Conservation (phyloP, 2,113 vertebrate species). For the Ranitomeya imitator region DNA sequence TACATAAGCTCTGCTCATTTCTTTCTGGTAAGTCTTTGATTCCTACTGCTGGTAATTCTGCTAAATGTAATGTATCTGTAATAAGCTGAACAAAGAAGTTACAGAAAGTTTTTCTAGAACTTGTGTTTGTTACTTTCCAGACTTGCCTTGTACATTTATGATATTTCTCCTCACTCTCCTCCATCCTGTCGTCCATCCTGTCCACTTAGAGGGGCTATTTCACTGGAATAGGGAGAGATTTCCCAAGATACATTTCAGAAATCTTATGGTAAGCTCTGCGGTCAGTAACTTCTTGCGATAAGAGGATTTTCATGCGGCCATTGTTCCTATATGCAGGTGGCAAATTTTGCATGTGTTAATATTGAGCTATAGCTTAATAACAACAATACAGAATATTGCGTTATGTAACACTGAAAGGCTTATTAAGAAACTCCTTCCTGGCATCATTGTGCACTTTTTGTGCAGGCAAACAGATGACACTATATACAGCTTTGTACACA, state of each 20-base stretch:
- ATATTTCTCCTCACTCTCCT: not conserved
- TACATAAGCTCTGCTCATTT: no score
- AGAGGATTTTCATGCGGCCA: not conserved
- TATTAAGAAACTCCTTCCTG: conserved; percentile 34
- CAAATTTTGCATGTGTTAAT: conserved; percentile 20
- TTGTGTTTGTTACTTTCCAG: conserved; percentile 6
- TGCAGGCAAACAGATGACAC: conserved; percentile 27
- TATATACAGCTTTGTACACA: conserved; percentile 53
- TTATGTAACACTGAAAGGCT: conserved; percentile 46
- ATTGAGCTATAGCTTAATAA: not conserved
- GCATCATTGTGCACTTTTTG: conserved; percentile 28
- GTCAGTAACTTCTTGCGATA: not conserved
- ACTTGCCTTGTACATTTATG: conserved; percentile 18
- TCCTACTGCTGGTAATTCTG: not conserved
- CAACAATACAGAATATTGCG: not conserved
- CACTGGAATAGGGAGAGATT: not conserved
- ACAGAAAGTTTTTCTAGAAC: not conserved
- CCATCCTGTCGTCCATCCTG: conserved; percentile 46
- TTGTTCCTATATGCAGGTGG: not conserved
- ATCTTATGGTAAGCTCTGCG: not conserved
- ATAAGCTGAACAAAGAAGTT: conserved; percentile 9
- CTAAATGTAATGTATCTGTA: not conserved
- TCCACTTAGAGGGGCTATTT: conserved; percentile 22
- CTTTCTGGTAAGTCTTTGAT: not conserved
- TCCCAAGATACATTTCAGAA: conserved; percentile 5